phyloP scores from a whole-genome alignment of 2,888 invertebrate genomes.

The Acanthacorydalis orientalis region DNA sequence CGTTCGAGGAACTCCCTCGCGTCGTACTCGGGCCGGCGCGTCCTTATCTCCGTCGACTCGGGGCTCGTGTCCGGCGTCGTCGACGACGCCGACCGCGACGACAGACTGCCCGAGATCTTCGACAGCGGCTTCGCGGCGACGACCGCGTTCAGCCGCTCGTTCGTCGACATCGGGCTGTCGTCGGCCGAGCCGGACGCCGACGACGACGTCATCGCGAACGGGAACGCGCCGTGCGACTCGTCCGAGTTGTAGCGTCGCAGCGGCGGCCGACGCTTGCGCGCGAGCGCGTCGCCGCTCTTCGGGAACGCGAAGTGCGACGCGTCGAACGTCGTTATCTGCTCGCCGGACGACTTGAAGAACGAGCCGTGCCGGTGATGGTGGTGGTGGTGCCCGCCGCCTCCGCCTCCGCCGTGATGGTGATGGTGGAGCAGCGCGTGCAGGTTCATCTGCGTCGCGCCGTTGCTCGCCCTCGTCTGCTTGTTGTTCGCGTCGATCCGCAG shows the following conservation, averaged over 20 bases:
- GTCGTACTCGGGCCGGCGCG: conserved; percentile 17
- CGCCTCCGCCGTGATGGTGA: no score
- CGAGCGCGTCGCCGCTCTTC: conserved; percentile 9
- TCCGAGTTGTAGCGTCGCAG: conserved; percentile 27
- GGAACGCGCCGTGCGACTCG: conserved; percentile 23
- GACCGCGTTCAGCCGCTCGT: conserved; percentile 27
- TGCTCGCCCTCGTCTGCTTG: no score
- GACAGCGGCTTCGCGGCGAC: conserved; percentile 23
- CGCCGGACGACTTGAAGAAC: conserved; percentile 19
- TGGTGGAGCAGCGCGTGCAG: neutral
- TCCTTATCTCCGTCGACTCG: conserved; percentile 14
- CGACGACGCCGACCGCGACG: conserved; percentile 9
- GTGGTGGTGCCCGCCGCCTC: neutral
- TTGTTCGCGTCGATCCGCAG: neutral
- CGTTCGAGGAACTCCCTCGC: conserved; percentile 40
- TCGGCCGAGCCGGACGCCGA: conserved; percentile 26
- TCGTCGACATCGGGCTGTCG: conserved; percentile 31
- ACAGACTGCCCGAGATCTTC: conserved; percentile 18
- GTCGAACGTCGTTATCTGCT: conserved; percentile 19
- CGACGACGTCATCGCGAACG: conserved; percentile 25
- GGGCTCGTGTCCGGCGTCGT: conserved; percentile 15
- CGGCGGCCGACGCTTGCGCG: conserved; percentile 28
- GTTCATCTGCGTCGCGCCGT: no score
- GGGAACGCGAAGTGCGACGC: conserved; percentile 21
- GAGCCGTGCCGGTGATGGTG: conserved; percentile 19